Evolutionary conservation across 1,140 invertebrate species (phyloP), one percentile per base, ranked within the genome.

Genomic region (Drosophila sp.): DNA sequence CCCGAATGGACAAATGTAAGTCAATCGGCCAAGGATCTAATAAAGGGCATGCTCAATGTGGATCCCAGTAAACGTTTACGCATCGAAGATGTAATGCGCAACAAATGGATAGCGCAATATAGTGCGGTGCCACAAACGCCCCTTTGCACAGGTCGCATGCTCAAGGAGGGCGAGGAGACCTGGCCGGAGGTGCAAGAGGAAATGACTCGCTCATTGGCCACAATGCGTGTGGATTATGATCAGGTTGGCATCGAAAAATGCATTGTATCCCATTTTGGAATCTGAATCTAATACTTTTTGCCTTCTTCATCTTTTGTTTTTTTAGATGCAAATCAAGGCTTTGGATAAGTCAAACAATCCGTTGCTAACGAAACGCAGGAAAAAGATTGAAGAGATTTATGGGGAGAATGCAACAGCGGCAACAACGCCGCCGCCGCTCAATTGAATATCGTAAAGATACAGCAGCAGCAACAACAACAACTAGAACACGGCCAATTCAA

Each of bases 141-240:
- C 1, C 94, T 99, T 1, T 96, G 97, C 92, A 98, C 98, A 1
- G 95, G 97, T 29, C 94, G 96, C 62, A 95, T 99, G 78, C 93
- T 99, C 23, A 95, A 96, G 66, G 98, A 99, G 93, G 96, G 97
- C 55, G 96, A 96, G 70, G 97, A 98, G 66, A 95, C 96, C 32
- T 99, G 98, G 98, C 96, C 96, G 2, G 98, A 99, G 91, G 98
- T 99, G 11, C 97, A 99, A 94, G 98, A 99, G 92, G 98, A 99
- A 93, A 99, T 99, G 98, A 98, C 97, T 0, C 95, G 98, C 66
- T 99, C 98, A 0, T 93, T 99, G 41, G 98, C 98, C 38, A 98
- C 98, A 60, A 99, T 99, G 98, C 93, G 98, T 61, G 97, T 99
- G 1, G 98, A 98, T 90, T 98, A 98, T 91, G 98, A 99, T 92